Evolutionary conservation across 92 coral and sea anemone species (phyloP).

Genomic region (Phenganax marumi): DNA sequence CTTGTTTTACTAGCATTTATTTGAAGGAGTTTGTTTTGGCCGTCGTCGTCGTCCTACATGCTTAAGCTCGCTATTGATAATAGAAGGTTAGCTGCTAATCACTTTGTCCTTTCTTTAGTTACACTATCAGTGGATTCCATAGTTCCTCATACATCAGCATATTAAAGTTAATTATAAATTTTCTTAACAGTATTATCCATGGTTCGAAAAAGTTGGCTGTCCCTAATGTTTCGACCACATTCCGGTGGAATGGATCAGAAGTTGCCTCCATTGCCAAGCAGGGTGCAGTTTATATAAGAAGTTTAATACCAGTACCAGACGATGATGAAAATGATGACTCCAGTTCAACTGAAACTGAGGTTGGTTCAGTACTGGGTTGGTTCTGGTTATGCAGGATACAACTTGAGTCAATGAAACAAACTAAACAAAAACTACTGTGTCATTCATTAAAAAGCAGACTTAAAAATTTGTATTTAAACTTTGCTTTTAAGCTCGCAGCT

Average conservation of each 20-base stretch:
- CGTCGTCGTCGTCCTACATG: too few species aligned
- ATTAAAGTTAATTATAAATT: not conserved
- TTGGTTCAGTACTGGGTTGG: not conserved
- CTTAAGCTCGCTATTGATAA: not conserved
- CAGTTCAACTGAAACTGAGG: constrained; percentile 7
- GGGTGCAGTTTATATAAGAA: constrained; percentile 45
- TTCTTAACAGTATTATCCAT: constrained; percentile 22
- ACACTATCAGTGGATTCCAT: not conserved
- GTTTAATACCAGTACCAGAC: constrained; percentile 23
- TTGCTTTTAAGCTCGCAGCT: too few species aligned
- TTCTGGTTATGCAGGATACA: too few species aligned
- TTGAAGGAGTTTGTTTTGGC: too few species aligned
- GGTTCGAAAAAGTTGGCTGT: constrained; percentile 37
- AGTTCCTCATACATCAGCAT: not conserved
- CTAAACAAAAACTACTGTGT: too few species aligned
- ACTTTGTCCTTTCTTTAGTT: not conserved
- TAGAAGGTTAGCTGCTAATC: not conserved
- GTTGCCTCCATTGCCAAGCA: constrained; percentile 24
- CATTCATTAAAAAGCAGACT: too few species aligned
- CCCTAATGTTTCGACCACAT: constrained; percentile 42
- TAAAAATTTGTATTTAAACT: too few species aligned
- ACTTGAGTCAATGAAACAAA: too few species aligned
- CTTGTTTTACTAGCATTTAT: too few species aligned
- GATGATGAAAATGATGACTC: not conserved
- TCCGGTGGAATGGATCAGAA: constrained; percentile 44